Conservation (phyloP, 1,140 invertebrate genomes). For the Eciton burchellii region DNA sequence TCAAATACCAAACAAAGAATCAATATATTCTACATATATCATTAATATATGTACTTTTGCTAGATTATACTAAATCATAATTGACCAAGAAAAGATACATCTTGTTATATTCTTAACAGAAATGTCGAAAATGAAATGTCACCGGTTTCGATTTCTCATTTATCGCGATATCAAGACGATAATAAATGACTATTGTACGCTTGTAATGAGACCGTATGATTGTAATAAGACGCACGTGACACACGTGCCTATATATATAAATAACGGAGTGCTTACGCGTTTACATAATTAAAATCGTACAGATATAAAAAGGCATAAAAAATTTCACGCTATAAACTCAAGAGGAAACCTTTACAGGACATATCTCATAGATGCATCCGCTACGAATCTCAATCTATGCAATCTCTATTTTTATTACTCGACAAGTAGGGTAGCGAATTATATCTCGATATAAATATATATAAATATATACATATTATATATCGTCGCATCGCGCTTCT, state of each 20-base stretch:
- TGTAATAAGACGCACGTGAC: slow-evolving; percentile 4
- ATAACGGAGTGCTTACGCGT: neutral
- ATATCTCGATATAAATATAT: slow-evolving; percentile 60
- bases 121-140: neutral
- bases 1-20: too few species aligned
- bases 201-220: too few species aligned
- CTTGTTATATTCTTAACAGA: neutral
- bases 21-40: too few species aligned
- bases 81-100: neutral
- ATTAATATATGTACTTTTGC: too few species aligned
- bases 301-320: slow-evolving; percentile 37
- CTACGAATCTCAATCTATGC: slow-evolving; percentile 84
- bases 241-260: slow-evolving; percentile 21
- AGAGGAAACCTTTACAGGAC: slow-evolving; percentile 74
- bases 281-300: slow-evolving; percentile 5
- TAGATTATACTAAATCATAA: too few species aligned
- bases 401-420: slow-evolving; percentile 86
- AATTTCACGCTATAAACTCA: slow-evolving; percentile 71
- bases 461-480: slow-evolving; percentile 59
- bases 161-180: slow-evolving; percentile 2
- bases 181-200: slow-evolving; percentile 16
- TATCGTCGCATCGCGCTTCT: slow-evolving; percentile 38
- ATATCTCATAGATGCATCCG: slow-evolving; percentile 83
- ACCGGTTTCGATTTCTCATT: neutral
- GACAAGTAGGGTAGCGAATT: slow-evolving; percentile 77